Evolutionary conservation across 2,113 vertebrate genomes (phyloP), one percentile per base, ranked within the genome.

Genomic region (Hyla sarda): DNA sequence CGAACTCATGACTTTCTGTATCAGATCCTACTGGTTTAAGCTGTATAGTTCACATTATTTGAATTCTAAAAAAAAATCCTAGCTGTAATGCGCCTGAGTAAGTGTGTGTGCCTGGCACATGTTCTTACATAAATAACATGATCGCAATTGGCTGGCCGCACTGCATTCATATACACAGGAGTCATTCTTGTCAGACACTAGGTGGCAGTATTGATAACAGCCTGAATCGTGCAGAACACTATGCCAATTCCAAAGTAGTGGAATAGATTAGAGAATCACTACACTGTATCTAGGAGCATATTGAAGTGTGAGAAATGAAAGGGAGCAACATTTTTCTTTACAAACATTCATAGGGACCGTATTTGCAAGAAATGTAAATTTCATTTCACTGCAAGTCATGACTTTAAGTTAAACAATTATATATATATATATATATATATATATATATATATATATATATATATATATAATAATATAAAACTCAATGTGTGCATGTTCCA

Each of bases 181-280:
- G 17, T 78, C 13, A 19, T 56, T 5, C 50, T 78, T 54, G 28
- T 23, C 48, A 34, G 16, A 41, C 78, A 30, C 78, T 56, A 81
- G 78, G 78, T 81, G 78, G 78, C 78, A 47, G 78, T 81, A 65
- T 62, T 47, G 56, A 9, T 45, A 81, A 28, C 77, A 41, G 32
- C 9, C 76, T 34, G 30, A 34, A 23, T 37, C 34, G 2, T 23
- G 25, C 16, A 30, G 48, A 52, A 19, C 21, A 3, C 16, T 13
- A 13, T 62, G 76, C 19, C 77, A 62, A 60, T n/a, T 34, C 30
- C 41, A 8, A 58, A n/a, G 58, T 47, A 21, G 17, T 25, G 65
- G 11, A 62, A 34, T 16, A 5, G 23, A 80, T 60, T 80, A 8
- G 12, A 58, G 56, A 21, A 6, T 14, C 2, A 10, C 25, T 62